Base-by-base conservation (phyloP, 2,113 vertebrate genomes). In the Himantopus leucocephalus region DNA sequence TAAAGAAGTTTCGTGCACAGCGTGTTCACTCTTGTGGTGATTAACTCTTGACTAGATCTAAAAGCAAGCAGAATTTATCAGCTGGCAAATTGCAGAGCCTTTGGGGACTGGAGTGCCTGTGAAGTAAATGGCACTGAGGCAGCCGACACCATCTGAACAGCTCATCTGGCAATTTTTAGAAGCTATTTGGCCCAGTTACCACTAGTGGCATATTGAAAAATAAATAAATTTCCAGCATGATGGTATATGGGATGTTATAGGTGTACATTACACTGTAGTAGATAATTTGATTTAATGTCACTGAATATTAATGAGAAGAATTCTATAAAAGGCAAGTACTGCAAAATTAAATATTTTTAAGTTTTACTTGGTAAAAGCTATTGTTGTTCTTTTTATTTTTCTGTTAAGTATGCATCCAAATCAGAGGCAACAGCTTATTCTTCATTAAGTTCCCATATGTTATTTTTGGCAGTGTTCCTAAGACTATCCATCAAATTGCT, bases 361-460 rank as follows among this genome's bases (percentile, higher is more conserved):
- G 35, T 77, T 84, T 67, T 80, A 10, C 50, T 77, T 50, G 12
- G 41, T 93, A 85, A 77, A 23, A 74, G 32, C 23, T 52, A 13
- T 70, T 85, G 10, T 59, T 64, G 10, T 59, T 64, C 23, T 47
- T 86, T 66, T 59, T 85, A 43, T 95, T 92, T 58, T 93, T 71
- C 59, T 71, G 8, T 64, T 59, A 71, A 84, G 29, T 56, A 6
- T 30, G 16, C 37, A 60, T 86, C 48, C 21, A 92, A 92, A 91
- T 92, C 50, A 81, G 62, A 79, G 53, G 48, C 68, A 95, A 41
- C 58, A 92, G 52, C 66, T 78, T 85, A 64, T 75, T 91, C 63
- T 77, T 90, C 66, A 50, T 64, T 85, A 85, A 81, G n/a, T 62
- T 94, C 71, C 77, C 77, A 53, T 95, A 76, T 90, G 95, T 78